Conservation (phyloP, 2,113 vertebrate species). For the human (Homo sapiens) region GRCh38 chr18:48274001-48274500, state of each 20-base stretch:
- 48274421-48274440: neutral
- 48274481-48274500: neutral
- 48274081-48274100: neutral
- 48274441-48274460: neutral
- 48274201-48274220: neutral
- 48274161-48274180: neutral
- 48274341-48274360: neutral
- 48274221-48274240: neutral
- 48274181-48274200: neutral
- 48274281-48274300: neutral
- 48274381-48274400: neutral
- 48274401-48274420: neutral
- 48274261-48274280: neutral
- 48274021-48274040: neutral
- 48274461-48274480: neutral
- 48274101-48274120: neutral
- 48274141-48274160: neutral
- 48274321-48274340: neutral
- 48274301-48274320: neutral
- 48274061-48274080: neutral
- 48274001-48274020: neutral
- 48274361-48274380: neutral
- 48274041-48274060: neutral
- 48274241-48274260: neutral
- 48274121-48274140: neutral